Evolutionary conservation across 2,797 vertebrate species (phyloP).

Genomic region (Catharus ustulatus): DNA sequence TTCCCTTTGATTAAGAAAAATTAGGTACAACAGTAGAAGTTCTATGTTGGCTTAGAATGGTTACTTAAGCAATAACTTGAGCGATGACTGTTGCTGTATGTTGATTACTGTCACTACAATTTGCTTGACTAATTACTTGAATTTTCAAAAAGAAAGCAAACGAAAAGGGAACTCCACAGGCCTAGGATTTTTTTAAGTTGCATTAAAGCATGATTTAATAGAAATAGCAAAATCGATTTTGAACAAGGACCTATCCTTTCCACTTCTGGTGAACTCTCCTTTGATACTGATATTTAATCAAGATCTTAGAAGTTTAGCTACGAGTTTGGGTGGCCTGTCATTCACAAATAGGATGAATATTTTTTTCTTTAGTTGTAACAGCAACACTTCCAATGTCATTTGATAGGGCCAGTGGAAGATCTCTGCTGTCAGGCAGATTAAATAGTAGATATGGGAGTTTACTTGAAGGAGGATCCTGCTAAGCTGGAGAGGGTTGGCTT

Average conservation of each 20-base stretch:
- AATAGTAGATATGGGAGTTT: neutral
- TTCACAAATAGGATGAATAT: neutral
- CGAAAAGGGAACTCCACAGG: neutral
- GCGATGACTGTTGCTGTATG: neutral
- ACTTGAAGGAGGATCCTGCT: neutral
- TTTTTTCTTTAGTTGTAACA: neutral
- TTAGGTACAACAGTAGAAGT: neutral
- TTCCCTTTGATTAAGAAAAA: neutral
- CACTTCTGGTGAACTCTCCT: neutral
- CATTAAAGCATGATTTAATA: neutral
- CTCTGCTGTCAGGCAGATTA: neutral
- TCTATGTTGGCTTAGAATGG: neutral
- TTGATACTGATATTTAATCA: neutral
- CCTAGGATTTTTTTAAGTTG: neutral
- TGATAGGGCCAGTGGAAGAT: neutral
- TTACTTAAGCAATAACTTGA: neutral
- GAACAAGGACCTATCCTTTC: neutral
- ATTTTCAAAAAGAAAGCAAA: neutral
- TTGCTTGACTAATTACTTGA: neutral
- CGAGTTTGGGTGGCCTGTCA: neutral
- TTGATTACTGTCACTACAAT: neutral
- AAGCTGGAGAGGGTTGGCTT: neutral
- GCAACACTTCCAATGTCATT: neutral
- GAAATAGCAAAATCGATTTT: neutral
- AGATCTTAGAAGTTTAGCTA: neutral